These are phyloP conservation scores for Puffinus mauretanicus DNA, from an alignment of 2,113 vertebrate species.

Conservation along the genomic window DNA sequence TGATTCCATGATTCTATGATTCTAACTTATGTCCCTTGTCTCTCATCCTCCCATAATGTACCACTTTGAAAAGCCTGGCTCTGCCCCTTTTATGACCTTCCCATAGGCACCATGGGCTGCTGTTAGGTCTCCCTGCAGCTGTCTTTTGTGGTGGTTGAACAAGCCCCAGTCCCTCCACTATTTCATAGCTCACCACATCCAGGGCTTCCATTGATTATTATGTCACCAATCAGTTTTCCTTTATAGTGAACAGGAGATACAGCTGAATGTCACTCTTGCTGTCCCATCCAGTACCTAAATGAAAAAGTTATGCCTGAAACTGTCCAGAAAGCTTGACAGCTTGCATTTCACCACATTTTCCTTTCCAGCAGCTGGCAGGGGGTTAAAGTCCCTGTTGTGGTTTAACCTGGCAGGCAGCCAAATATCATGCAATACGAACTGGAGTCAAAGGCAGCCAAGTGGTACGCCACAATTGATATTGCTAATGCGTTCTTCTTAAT, in stretches of 20 bases:
- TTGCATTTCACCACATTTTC: neutral
- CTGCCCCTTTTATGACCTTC: neutral
- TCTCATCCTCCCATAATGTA: neutral
- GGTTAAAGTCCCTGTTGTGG: neutral
- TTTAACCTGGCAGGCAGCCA: too few relatives aligned
- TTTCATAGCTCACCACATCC: neutral
- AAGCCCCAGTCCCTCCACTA: neutral
- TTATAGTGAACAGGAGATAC: neutral
- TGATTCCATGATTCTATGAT: too few relatives aligned
- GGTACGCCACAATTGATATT: too few relatives aligned
- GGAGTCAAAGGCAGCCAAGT: too few relatives aligned
- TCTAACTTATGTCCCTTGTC: neutral
- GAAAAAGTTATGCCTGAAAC: neutral
- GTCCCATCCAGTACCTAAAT: neutral
- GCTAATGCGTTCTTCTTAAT: too few relatives aligned
- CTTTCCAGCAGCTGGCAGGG: neutral
- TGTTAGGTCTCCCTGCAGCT: neutral
- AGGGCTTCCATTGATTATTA: neutral
- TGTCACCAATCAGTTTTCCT: neutral
- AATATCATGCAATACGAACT: too few relatives aligned
- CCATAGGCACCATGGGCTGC: neutral
- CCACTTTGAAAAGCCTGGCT: neutral
- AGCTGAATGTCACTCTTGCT: neutral
- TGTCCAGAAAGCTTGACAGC: neutral
- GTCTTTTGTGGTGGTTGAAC: neutral